Evolutionary conservation across 1,140 invertebrate genomes (phyloP).

Genomic region (Drosophila paulistorum): DNA sequence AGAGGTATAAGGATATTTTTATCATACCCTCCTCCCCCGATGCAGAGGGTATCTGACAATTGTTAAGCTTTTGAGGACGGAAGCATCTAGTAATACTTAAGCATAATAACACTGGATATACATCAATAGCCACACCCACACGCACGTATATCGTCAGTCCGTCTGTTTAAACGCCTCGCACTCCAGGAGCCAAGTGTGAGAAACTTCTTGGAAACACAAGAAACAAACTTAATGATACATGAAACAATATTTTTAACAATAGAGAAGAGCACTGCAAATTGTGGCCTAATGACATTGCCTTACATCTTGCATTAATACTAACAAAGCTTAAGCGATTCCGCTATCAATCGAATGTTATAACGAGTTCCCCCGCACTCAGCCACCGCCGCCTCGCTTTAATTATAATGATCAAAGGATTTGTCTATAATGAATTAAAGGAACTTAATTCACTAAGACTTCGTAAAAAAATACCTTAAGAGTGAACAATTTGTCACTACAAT

Average conservation of each 20-base stretch:
- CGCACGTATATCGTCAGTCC: neutral
- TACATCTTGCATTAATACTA: neutral
- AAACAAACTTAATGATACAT: neutral
- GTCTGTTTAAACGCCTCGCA: neutral
- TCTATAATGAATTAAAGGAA: neutral
- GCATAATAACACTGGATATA: neutral
- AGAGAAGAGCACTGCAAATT: neutral
- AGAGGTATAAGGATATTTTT: neutral
- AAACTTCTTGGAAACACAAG: neutral
- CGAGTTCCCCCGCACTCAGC: neutral
- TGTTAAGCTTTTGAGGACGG: slow-evolving; percentile 1
- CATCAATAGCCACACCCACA: neutral
- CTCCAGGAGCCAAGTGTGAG: neutral
- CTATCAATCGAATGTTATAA: neutral
- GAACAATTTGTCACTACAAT: neutral
- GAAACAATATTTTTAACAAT: neutral
- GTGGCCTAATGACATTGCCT: neutral
- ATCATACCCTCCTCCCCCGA: neutral
- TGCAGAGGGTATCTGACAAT: slow-evolving; percentile 1
- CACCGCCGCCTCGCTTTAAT: neutral
- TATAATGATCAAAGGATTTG: neutral
- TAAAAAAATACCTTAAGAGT: neutral
- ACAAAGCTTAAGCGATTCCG: neutral
- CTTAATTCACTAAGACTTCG: neutral
- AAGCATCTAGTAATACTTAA: neutral